Evolutionary conservation across 2,888 invertebrate species (phyloP), one percentile per base, ranked within the genome.

Genomic region (Ptychoptera contaminata): DNA sequence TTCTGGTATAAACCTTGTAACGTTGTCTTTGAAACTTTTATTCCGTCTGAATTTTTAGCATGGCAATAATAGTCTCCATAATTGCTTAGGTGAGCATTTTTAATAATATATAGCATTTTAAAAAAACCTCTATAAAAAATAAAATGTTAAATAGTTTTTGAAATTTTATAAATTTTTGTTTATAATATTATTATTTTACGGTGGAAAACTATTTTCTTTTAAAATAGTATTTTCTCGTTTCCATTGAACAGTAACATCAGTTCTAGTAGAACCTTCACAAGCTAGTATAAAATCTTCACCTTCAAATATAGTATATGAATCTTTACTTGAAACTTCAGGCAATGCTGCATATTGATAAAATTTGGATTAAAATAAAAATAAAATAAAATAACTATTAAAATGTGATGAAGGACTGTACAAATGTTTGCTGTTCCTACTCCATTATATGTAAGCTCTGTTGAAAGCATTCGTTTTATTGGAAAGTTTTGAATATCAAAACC

Each of bases 261-360:
- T 72, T 32, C 74, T 56, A 45, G 79, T 79, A 47, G 76, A 71
- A 8, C 79, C 73, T 14, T 62, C 60, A 54, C 82, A 82, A 1
- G 60, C 61, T 2, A 82, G 53, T 1, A 64, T 63, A 4, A 75
- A 68, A 2, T 70, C 62, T 31, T 69, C 61, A 1, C 61, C 62
- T 40, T 51, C 50, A 16, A 54, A 49, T 32, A 49, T 23, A 29
- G 51, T 51, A 54, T 3, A 5, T 7, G 7, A 5, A 5, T 23
- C 23, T 23, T 3, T 23, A 23, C 7, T 5, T 23, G 4, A 3
- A 7, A 23, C 7, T 5, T 5, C 23, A 23, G 23, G 23, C 23
- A 23, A 23, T 23, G 23, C 23, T 23, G 23, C n/a, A n/a, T n/a
- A n/a, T 23, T 23, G 23, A 23, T 23, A 23, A 23, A 23, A 23